These are phyloP conservation scores for Drosophila pseudotakahashii DNA, from an alignment of 2,888 invertebrate species.

Conservation along the genomic window DNA sequence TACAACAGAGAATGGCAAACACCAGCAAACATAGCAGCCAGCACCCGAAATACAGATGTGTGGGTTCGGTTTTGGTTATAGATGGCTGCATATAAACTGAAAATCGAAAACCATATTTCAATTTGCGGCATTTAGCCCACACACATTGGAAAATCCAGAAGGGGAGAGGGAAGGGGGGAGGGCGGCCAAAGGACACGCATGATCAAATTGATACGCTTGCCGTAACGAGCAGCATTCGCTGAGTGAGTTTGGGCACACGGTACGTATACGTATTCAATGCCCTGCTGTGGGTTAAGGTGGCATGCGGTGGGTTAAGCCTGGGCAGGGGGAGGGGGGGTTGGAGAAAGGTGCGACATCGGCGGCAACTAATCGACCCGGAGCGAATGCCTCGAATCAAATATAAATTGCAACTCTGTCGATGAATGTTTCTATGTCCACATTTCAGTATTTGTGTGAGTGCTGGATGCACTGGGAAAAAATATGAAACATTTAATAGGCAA, in stretches of 20 bases:
- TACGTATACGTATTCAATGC: constrained; percentile 6
- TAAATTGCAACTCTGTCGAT: constrained; percentile 37
- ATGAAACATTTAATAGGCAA: too few species aligned
- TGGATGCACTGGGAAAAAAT: neutral
- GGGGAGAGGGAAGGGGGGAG: neutral
- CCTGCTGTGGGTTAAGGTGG: constrained; percentile 21
- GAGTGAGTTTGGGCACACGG: constrained; percentile 11
- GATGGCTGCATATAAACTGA: constrained; percentile 77
- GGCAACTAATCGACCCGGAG: constrained; percentile 40
- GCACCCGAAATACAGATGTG: constrained; percentile 13
- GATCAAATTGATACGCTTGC: constrained; percentile 75
- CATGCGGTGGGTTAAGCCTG: constrained; percentile 9
- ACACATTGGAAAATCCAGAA: constrained; percentile 12
- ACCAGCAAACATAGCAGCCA: constrained; percentile 6
- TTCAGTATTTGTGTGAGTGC: neutral
- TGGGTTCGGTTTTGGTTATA: constrained; percentile 64
- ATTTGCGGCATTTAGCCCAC: constrained; percentile 78
- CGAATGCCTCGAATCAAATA: constrained; percentile 39
- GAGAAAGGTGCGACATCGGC: constrained; percentile 4
- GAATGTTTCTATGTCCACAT: neutral
- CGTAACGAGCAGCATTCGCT: constrained; percentile 57
- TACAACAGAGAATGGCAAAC: constrained; percentile 15
- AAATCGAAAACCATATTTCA: constrained; percentile 81
- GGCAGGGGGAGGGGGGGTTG: neutral
- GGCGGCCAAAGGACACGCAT: constrained; percentile 63